A percentile compares a stretch with the other conserved stretches of the same genome.
Evolutionary conservation across 2,113 vertebrate genomes (phyloP).

Genomic region (Emydura subglobosa): DNA sequence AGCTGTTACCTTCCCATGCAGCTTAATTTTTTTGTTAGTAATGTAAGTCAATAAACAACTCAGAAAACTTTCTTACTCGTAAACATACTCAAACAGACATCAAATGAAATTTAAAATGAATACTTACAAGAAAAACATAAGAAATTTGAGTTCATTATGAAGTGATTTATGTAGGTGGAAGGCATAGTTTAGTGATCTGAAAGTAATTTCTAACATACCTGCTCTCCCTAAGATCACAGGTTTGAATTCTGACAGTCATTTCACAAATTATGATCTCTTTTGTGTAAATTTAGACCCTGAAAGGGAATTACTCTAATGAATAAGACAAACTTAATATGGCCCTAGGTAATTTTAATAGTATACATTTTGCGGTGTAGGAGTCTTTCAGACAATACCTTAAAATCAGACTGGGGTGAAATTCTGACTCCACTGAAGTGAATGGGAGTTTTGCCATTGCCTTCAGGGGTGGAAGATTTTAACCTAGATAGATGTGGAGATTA

Average conservation of each 20-base stretch:
- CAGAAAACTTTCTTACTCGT: neutral
- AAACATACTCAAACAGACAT: neutral
- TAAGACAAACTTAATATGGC: accelerated
- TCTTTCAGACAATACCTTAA: neutral
- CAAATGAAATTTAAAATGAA: neutral
- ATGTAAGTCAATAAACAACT: neutral
- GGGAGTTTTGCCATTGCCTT: too few species aligned
- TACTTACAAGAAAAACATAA: neutral
- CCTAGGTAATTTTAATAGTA: neutral
- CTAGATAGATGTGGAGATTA: too few species aligned
- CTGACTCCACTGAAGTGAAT: too few species aligned
- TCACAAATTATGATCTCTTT: neutral
- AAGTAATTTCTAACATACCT: neutral
- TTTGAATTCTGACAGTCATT: neutral
- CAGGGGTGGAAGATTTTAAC: too few species aligned
- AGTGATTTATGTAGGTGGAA: neutral
- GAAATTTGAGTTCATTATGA: neutral
- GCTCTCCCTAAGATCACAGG: neutral
- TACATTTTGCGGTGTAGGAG: neutral
- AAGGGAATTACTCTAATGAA: neutral
- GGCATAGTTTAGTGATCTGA: neutral
- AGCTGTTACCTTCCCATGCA: neutral
- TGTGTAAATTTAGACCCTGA: neutral
- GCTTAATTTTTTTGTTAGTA: neutral
- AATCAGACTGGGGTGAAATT: too few species aligned